phyloP scores from a whole-genome alignment of 2,113 vertebrate genomes.

The Mesocricetus auratus region DNA sequence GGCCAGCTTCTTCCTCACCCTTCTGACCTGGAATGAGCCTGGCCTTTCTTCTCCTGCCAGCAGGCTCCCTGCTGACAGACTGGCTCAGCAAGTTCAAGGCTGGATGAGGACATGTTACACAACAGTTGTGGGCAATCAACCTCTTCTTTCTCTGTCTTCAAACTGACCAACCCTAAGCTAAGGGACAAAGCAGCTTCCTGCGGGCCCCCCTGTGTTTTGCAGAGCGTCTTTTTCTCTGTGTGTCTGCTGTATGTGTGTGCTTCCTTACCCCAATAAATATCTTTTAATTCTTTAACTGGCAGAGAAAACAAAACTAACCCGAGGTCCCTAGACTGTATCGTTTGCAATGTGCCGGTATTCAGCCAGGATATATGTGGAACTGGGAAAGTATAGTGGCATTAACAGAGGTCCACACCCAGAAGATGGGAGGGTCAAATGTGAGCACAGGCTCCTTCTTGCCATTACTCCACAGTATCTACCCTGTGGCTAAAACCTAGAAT shows the following conservation, averaged over 20 bases:
- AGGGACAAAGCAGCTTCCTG: not conserved
- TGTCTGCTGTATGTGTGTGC: accelerated
- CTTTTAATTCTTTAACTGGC: not conserved
- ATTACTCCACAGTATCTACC: not conserved
- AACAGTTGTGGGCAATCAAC: not conserved
- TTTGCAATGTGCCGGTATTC: not conserved
- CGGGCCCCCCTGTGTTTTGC: too few species aligned
- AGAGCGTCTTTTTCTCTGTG: not conserved
- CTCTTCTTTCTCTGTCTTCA: not conserved
- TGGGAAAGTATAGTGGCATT: not conserved
- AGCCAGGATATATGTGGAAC: not conserved
- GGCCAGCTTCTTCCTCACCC: not conserved
- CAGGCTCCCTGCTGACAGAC: not conserved
- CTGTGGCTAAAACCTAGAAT: not conserved
- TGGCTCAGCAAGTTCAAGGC: not conserved
- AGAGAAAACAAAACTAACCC: not conserved
- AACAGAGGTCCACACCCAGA: not conserved
- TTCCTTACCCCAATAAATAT: not conserved
- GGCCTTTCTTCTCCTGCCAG: not conserved
- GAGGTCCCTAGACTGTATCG: not conserved
- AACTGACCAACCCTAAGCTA: not conserved
- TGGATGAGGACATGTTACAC: not conserved
- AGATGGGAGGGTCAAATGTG: not conserved
- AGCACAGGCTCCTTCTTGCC: not conserved
- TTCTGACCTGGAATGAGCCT: not conserved